Conservation (phyloP, 2,888 invertebrate genomes). For the Pheosia tremula region DNA sequence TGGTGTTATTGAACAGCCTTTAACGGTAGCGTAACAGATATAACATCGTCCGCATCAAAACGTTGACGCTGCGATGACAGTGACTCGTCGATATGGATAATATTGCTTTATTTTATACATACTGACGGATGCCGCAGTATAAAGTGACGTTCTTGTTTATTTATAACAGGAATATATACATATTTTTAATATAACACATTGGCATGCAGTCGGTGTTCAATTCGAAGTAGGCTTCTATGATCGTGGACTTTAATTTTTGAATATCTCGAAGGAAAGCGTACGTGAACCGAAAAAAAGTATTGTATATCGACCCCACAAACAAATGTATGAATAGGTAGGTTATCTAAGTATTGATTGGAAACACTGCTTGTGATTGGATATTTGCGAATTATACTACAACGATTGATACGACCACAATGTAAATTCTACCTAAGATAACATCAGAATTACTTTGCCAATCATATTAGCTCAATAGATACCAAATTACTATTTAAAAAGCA, state of each 20-base stretch:
- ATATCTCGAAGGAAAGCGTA: no score
- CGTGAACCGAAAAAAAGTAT: no score
- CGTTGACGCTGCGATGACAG: background rate
- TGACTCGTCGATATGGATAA: background rate
- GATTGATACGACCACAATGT: background rate
- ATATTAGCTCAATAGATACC: conserved; percentile 27
- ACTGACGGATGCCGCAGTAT: background rate
- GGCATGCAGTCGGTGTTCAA: no score
- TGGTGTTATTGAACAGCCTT: background rate
- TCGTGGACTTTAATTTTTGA: no score
- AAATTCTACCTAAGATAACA: conserved; percentile 17
- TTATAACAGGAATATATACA: no score
- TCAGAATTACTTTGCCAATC: conserved; percentile 21
- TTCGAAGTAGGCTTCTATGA: no score
- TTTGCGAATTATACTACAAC: background rate
- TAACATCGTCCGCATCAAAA: background rate
- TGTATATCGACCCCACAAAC: no score
- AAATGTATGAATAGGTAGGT: no score
- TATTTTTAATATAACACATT: no score
- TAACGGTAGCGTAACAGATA: background rate
- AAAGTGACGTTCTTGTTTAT: no score
- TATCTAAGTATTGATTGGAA: background rate
- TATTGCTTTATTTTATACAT: background rate
- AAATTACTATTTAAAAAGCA: conserved; percentile 29
- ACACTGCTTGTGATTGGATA: background rate